Evolutionary conservation across 2,888 invertebrate genomes (phyloP), one percentile per base, ranked within the genome.

Genomic region (Leptinotarsa juncta): DNA sequence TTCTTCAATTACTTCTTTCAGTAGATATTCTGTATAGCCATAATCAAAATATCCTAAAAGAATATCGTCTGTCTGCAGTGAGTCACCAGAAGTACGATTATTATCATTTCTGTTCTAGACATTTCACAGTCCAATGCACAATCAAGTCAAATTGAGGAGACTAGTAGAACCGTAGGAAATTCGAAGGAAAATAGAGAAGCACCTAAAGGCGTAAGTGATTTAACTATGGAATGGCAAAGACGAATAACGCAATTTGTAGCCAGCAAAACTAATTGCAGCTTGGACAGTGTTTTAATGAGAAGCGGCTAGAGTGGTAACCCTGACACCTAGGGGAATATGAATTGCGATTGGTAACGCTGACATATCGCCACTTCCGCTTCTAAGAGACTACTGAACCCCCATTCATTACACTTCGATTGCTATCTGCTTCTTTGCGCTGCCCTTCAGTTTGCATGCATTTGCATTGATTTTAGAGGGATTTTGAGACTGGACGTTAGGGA

Each of bases 251-350:
- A 88, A 88, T 88, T 88, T 88, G 88, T 88, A 87, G 84, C 81
- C 85, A 82, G 84, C 83, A 85, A 86, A 87, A 88, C 88, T 88
- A 88, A 88, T 88, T 87, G 88, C 85, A 85, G 87, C 88, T 85
- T 85, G 88, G 88, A 88, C 88, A 88, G 87, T 87, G 87, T 88
- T 88, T 88, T 88, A 88, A 88, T 88, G 88, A 88, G 86, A 86
- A 84, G 87, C 86, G 87, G 87, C 87, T 84, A 82, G 81, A 85
- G 86, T 84, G 87, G 87, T 86, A 85, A 84, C 84, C 86, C 85
- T 85, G 86, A 86, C 87, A 86, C 86, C 86, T 86, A 84, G 84
- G 85, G 85, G 86, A 85, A 86, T 86, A 87, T 87, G 87, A 86
- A 87, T 86, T 85, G 87, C 86, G 84, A 86, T 86, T 85, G 86